phyloP scores from a whole-genome alignment of 2,888 invertebrate species.

The Yponomeuta evonymella region DNA sequence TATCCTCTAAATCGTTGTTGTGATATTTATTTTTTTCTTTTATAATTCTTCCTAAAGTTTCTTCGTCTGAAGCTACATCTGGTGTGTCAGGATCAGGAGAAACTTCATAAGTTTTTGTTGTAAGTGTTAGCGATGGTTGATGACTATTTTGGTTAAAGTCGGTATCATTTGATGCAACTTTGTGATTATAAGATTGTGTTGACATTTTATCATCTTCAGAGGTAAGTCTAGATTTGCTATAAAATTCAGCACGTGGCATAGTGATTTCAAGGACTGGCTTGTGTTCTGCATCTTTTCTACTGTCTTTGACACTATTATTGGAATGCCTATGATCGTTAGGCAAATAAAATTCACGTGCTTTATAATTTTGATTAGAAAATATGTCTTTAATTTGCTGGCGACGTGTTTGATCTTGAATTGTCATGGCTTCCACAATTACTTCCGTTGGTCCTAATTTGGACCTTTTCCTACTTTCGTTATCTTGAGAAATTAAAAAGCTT shows the following conservation, averaged over 20 bases:
- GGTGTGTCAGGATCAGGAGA: background rate
- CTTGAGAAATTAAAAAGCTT: background rate
- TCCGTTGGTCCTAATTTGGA: background rate
- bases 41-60: conserved; percentile 6
- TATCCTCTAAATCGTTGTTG: background rate
- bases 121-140: background rate
- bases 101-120: background rate
- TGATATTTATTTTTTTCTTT: conserved; percentile 23
- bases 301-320: conserved; percentile 22
- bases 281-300: conserved; percentile 19
- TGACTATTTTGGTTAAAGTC: background rate
- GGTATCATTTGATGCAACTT: background rate
- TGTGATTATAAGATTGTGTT: background rate
- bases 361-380: conserved; percentile 8
- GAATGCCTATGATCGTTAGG: no score
- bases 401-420: background rate
- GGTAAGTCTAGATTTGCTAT: background rate
- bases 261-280: background rate
- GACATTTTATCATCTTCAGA: background rate
- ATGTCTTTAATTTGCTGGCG: background rate
- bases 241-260: conserved; percentile 3
- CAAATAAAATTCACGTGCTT: conserved; percentile 22
- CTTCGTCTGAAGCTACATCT: background rate
- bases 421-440: background rate
- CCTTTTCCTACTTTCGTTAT: background rate